Percentiles rank a stretch among this genome's conserved stretches.
Conservation (phyloP, 2,113 vertebrate species). For the Natator depressus region DNA sequence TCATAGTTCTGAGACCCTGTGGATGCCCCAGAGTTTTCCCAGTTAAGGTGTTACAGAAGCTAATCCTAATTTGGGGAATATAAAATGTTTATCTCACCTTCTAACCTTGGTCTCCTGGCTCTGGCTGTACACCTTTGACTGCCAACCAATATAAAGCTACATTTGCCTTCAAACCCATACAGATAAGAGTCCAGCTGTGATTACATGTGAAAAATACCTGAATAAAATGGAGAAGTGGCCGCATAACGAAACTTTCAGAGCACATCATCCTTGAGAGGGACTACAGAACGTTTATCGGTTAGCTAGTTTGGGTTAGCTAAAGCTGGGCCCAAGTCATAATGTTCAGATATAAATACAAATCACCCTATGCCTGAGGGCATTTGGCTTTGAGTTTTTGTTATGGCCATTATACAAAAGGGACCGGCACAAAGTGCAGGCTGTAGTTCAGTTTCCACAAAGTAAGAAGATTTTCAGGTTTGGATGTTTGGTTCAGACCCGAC, state of each 20-base stretch:
- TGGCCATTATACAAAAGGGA: neutral
- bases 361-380: conserved; percentile 29
- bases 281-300: conserved; percentile 36
- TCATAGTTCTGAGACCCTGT: neutral
- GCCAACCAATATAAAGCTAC: conserved; percentile 64
- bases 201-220: conserved; percentile 52
- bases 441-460: conserved; percentile 1
- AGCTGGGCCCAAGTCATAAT: conserved; percentile 50
- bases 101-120: conserved; percentile 61
- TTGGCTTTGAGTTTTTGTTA: neutral
- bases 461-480: neutral
- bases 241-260: neutral
- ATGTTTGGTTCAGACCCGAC: neutral
- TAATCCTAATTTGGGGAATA: conserved; percentile 46
- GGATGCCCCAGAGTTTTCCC: neutral
- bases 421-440: neutral
- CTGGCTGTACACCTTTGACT: conserved; percentile 27
- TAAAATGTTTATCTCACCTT: conserved; percentile 64
- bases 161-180: conserved; percentile 35
- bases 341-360: conserved; percentile 53
- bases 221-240: conserved; percentile 46
- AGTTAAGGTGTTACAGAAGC: conserved; percentile 21
- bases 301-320: conserved; percentile 33
- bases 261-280: conserved; percentile 49
- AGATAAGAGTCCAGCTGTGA: conserved; percentile 51